A percentile compares a stretch with the other conserved stretches of the same genome.
Evolutionary conservation across 2,888 invertebrate genomes (phyloP).

Genomic region (Ptycholaimellus sp.): DNA sequence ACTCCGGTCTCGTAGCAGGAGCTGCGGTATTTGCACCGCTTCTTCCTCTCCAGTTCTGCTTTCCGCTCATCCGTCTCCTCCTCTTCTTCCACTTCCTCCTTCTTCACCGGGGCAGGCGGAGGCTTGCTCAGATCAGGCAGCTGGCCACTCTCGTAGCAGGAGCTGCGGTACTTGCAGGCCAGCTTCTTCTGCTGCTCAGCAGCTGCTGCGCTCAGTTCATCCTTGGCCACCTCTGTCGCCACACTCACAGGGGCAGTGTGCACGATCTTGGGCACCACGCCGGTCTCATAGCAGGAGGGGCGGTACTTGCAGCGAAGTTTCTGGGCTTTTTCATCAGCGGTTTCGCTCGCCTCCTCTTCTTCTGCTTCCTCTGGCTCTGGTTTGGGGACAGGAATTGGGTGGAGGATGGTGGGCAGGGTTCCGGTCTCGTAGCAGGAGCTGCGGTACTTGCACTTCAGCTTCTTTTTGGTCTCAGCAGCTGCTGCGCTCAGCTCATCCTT

Average conservation of each 20-base stretch:
- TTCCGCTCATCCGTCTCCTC: constrained; percentile 2
- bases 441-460: constrained; percentile 16
- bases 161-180: constrained; percentile 13
- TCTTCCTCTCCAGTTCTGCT: constrained; percentile 9
- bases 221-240: constrained; percentile 13
- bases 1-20: constrained; percentile 15
- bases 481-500: constrained; percentile 9
- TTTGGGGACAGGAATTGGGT: no score
- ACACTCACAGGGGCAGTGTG: no score
- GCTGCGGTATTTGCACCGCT: constrained; percentile 17
- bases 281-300: neutral
- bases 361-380: no score
- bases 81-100: constrained; percentile 9
- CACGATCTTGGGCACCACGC: constrained; percentile 4
- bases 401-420: constrained; percentile 11
- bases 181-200: constrained; percentile 7
- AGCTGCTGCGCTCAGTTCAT: constrained; percentile 4
- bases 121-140: constrained; percentile 7
- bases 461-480: constrained; percentile 8
- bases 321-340: neutral
- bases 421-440: constrained; percentile 20
- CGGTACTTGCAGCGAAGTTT: neutral
- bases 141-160: constrained; percentile 11
- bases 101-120: no score
- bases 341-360: no score